Evolutionary conservation across 2,113 vertebrate genomes (phyloP).

Genomic region (Protobothrops mucrosquamatus): DNA sequence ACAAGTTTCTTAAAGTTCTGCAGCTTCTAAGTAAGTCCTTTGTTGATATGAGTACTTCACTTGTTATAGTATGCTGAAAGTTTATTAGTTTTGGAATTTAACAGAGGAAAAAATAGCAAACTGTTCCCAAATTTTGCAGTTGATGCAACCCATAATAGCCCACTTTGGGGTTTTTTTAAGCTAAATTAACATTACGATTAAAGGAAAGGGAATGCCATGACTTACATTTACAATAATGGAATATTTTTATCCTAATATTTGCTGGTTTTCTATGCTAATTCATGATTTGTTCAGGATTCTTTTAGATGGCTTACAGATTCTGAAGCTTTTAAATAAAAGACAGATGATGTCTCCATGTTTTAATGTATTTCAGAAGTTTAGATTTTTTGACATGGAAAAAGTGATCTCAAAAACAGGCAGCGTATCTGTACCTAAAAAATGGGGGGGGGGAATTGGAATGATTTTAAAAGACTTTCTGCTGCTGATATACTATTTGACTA

Average conservation of each 20-base stretch:
- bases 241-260: conserved; percentile 34
- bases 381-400: conserved; percentile 35
- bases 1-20: conserved; percentile 54
- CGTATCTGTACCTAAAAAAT: conserved; percentile 35
- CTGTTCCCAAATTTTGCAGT: conserved; percentile 22
- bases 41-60: conserved; percentile 63
- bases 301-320: conserved; percentile 23
- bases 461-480: conserved; percentile 42
- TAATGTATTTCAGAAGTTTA: conserved; percentile 41
- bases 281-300: conserved; percentile 24
- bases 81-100: conserved; percentile 58
- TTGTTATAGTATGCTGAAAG: conserved; percentile 30
- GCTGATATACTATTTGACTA: conserved; percentile 28
- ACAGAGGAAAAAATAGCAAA: conserved; percentile 42
- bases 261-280: background rate
- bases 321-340: conserved; percentile 29
- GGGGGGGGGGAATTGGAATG: background rate
- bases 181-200: conserved; percentile 27
- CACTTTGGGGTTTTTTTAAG: conserved; percentile 25
- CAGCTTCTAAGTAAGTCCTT: conserved; percentile 56
- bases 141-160: conserved; percentile 17
- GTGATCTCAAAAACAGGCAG: conserved; percentile 34
- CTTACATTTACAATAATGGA: conserved; percentile 20
- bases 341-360: background rate
- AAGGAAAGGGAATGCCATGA: background rate